These are phyloP conservation scores for Plectus sambesii DNA, from an alignment of 1,140 invertebrate species.

Conservation along the genomic window DNA sequence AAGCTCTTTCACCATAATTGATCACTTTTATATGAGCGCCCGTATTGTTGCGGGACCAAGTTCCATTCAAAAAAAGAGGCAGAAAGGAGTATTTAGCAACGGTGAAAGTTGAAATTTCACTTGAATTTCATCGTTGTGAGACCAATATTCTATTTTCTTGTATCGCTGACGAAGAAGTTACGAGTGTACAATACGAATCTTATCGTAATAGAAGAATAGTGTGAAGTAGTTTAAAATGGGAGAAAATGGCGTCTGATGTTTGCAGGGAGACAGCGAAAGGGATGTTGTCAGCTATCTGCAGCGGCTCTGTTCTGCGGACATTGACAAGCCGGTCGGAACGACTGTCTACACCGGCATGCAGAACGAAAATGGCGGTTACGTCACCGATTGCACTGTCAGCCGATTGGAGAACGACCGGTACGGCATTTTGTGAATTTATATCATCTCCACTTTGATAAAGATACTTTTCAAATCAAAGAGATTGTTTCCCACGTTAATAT, in stretches of 20 bases:
- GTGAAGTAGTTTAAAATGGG: neutral
- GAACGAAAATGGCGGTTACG: slow-evolving; percentile 83
- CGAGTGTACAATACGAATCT: neutral
- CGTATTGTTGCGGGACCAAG: neutral
- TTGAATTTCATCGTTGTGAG: too few species aligned
- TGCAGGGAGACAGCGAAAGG: neutral
- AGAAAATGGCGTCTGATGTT: neutral
- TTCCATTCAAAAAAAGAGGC: slow-evolving; percentile 10
- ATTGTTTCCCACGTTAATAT: slow-evolving; percentile 11
- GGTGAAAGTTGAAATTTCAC: too few species aligned
- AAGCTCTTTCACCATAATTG: neutral
- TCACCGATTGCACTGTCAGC: slow-evolving; percentile 91
- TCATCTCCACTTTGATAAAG: neutral
- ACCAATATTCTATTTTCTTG: too few species aligned
- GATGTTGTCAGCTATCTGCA: slow-evolving; percentile 83
- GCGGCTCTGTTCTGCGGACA: slow-evolving; percentile 87
- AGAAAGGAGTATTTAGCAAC: too few species aligned
- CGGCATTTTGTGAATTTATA: slow-evolving; percentile 44
- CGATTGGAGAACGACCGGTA: slow-evolving; percentile 75
- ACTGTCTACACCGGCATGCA: slow-evolving; percentile 98
- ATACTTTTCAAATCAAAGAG: slow-evolving; percentile 34
- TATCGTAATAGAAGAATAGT: neutral
- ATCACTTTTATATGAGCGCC: slow-evolving; percentile 14
- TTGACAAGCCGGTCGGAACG: slow-evolving; percentile 81
- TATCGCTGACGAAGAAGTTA: too few species aligned